Base-by-base conservation (phyloP, 2,113 vertebrate species). In the Aplodontia rufa region DNA sequence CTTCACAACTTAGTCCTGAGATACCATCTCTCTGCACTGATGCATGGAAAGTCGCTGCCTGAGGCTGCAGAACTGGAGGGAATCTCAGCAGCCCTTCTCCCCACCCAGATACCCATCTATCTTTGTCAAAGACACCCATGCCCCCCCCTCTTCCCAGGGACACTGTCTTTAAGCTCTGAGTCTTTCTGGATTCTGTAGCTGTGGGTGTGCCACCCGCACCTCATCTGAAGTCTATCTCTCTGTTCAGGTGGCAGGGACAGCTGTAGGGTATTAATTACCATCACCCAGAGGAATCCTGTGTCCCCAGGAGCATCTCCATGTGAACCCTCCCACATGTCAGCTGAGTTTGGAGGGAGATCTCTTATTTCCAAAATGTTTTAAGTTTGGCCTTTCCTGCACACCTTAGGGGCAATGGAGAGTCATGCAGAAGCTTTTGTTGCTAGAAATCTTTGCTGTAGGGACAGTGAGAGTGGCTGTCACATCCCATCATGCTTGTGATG, bases 11-110 rank as follows among this genome's bases (percentile, higher is more conserved):
- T 45, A n/a, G 10, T 24, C 26, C 75, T 74, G 30, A 11, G 51
- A 35, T n/a, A n/a, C 6, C 12, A 0, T 17, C 60, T 17, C 60
- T 92, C 24, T 6, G 1, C 17, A 3, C 24, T n/a, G 24, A 7
- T 3, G 12, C 0, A 0, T n/a, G 28, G 45, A 1, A 20, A 37
- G 17, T 51, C 20, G 26, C 58, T 51, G 0, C 37, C 32, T 1
- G 69, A n/a, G 32, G 64, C 19, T 19, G 8, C 12, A 26, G 79
- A 92, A 53, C 66, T 71, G 22, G 28, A 30, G 30, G 16, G 37
- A 17, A 14, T 26, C 71, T 42, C 55, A 2, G 60, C 28, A 79
- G 22, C 37, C 49, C 16, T 2, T 8, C 47, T 4, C 51, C 30
- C 30, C 8, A 53, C 30, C n/a, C 20, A 10, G 12, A 13, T 0